These are phyloP conservation scores for Helogale parvula DNA, from an alignment of 2,113 vertebrate species.

Conservation along the genomic window DNA sequence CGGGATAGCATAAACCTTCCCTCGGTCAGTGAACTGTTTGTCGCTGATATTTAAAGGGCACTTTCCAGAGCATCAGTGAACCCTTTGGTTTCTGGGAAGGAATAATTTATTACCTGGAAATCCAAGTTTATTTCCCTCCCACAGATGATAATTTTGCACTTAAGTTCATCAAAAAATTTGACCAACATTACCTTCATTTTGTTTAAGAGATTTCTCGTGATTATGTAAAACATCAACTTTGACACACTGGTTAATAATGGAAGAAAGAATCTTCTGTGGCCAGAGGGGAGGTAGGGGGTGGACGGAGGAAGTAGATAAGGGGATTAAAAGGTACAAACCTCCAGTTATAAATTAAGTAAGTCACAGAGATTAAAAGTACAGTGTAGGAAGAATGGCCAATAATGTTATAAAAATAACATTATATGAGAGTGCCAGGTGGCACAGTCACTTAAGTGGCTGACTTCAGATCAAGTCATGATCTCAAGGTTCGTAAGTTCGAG, in stretches of 20 bases:
- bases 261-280: neutral
- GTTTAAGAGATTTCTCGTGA: constrained; percentile 7
- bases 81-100: neutral
- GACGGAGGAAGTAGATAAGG: neutral
- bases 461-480: no score
- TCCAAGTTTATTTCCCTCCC: neutral
- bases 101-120: constrained; percentile 21
- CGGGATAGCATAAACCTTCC: neutral
- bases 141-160: neutral
- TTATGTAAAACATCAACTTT: neutral
- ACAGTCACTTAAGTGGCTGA: no score
- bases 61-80: neutral
- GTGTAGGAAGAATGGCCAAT: neutral
- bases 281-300: neutral
- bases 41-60: neutral
- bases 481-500: no score
- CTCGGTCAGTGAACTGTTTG: neutral
- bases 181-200: neutral
- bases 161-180: constrained; percentile 23
- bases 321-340: neutral
- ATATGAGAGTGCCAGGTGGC: no score
- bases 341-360: neutral
- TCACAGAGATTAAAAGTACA: neutral
- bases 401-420: neutral
- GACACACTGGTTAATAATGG: neutral